Percentiles rank a stretch among this genome's conserved stretches.
Evolutionary conservation across 2,113 vertebrate species (phyloP).

Genomic region (Atractosteus spatula): DNA sequence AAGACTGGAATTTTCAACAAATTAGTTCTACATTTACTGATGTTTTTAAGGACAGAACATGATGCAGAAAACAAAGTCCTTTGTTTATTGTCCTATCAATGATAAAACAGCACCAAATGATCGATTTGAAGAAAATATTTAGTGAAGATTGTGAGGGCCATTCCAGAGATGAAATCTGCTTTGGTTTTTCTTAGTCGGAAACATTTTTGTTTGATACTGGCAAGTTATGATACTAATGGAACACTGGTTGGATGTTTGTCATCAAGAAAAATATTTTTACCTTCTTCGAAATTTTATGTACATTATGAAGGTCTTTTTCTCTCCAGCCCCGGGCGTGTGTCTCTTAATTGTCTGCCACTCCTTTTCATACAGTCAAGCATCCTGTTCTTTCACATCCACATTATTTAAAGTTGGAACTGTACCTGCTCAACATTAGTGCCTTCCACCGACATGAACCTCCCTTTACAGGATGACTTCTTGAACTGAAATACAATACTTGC

Average conservation of each 20-base stretch:
- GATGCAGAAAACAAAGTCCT: constrained; percentile 25
- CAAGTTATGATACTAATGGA: constrained; percentile 48
- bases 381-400: no score
- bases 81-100: constrained; percentile 24
- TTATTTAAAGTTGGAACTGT: no score
- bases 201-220: constrained; percentile 48
- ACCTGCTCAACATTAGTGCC: no score
- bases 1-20: no score
- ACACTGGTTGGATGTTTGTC: constrained; percentile 32
- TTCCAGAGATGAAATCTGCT: constrained; percentile 20
- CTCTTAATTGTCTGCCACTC: no score
- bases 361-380: no score
- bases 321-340: background rate
- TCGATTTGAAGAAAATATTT: constrained; percentile 3
- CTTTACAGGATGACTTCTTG: no score
- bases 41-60: background rate
- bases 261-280: background rate
- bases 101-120: constrained; percentile 35
- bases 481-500: no score
- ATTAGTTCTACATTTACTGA: background rate
- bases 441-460: no score
- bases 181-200: constrained; percentile 48
- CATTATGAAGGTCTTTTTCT: background rate
- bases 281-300: background rate
- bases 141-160: constrained; percentile 36